phyloP scores from a whole-genome alignment of 2,797 vertebrate genomes.

The Pogonophryne albipinna region DNA sequence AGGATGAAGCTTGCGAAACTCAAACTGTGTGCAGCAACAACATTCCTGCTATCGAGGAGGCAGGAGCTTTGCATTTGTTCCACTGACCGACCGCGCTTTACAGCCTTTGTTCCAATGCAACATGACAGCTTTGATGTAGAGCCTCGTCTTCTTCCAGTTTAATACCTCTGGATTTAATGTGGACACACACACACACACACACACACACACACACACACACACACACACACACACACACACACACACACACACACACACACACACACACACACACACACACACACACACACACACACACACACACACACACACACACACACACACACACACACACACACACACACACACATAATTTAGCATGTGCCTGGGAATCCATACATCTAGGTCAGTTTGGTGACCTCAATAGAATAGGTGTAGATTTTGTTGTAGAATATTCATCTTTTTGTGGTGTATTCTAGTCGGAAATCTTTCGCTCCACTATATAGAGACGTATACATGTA shows the following conservation, averaged over 20 bases:
- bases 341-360: no score
- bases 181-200: background rate
- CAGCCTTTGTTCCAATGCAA: slow-evolving; percentile 55
- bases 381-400: slow-evolving; percentile 54
- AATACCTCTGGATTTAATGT: slow-evolving; percentile 54
- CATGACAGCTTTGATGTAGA: slow-evolving; percentile 65
- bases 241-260: no score
- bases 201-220: no score
- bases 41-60: slow-evolving; percentile 11
- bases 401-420: slow-evolving; percentile 55
- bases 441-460: background rate
- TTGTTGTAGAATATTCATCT: slow-evolving; percentile 29
- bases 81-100: slow-evolving; percentile 49
- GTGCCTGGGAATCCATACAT: slow-evolving; percentile 30
- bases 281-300: no score
- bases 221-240: no score
- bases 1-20: slow-evolving; percentile 45
- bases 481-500: background rate
- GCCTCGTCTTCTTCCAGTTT: slow-evolving; percentile 45
- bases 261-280: no score
- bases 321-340: no score
- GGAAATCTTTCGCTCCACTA: slow-evolving; percentile 11
- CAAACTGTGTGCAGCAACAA: slow-evolving; percentile 37
- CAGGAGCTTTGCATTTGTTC: slow-evolving; percentile 48
- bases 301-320: no score